phyloP scores from a whole-genome alignment of 2,888 invertebrate species.

The Steinernema hermaphroditum region DNA sequence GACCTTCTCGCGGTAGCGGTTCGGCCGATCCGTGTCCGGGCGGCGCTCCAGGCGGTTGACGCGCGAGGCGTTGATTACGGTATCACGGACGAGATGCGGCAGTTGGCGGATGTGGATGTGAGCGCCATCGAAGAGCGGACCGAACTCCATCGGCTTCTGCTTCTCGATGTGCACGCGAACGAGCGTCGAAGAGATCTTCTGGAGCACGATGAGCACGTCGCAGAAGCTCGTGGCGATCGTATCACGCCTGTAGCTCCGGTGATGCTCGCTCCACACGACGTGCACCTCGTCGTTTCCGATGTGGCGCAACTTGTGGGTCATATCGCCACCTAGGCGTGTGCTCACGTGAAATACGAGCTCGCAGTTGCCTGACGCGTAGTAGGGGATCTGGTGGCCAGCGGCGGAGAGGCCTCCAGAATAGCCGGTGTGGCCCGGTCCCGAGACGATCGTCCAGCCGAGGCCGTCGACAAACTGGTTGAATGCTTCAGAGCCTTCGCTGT shows the following conservation, averaged over 20 bases:
- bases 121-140: conserved; percentile 87
- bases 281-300: conserved; percentile 73
- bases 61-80: conserved; percentile 51
- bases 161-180: conserved; percentile 60
- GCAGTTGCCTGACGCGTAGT: conserved; percentile 42
- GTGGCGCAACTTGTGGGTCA: conserved; percentile 66
- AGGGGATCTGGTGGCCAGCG: conserved; percentile 78
- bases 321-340: conserved; percentile 83
- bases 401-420: conserved; percentile 89
- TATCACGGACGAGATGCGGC: conserved; percentile 46
- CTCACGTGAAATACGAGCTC: conserved; percentile 97
- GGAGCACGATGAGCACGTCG: conserved; percentile 93
- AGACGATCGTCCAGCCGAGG: conserved; percentile 55
- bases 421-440: conserved; percentile 76
- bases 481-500: conserved; percentile 85
- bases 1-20: conserved; percentile 59
- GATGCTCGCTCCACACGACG: conserved; percentile 98
- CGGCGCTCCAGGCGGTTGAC: conserved; percentile 44
- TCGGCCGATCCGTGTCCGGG: conserved; percentile 45
- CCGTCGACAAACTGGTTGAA: conserved; percentile 77
- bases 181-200: conserved; percentile 71
- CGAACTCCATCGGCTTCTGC: conserved; percentile 72
- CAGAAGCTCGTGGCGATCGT: conserved; percentile 99
- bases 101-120: conserved; percentile 45
- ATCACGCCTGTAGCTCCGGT: conserved; percentile 88